Base-by-base conservation (phyloP, 2,888 invertebrate genomes). In the Therioaphis trifolii region DNA sequence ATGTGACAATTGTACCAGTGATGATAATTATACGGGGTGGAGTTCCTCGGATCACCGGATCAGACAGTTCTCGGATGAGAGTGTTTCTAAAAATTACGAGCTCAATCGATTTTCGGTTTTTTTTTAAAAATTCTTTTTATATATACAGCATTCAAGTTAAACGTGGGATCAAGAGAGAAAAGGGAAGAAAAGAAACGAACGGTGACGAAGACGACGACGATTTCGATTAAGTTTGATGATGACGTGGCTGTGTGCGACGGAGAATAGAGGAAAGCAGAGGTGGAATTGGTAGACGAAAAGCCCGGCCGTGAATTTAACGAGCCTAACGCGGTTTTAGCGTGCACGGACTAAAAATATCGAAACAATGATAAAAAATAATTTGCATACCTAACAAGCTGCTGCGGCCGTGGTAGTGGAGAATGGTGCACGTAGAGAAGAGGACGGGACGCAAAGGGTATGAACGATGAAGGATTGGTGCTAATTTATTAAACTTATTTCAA, bases 301-400 rank as follows among this genome's bases (percentile, higher is more conserved):
- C n/a, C 61, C n/a, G 46, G 27, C 21, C 27, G 27, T 2, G 35
- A 66, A 77, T 77, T 77, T 77, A 77, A 77, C 66, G 49, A 77
- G 66, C 49, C 66, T 77, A 49, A 29, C 29, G 21, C 46, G 4
- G 24, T 40, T 58, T 55, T 75, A 15, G 9, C 5, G 7, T 7
- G 15, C 11, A 12, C 21, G 3, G 52, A 27, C 24, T 21, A 74
- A 66, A 29, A 35, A 68, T 69, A 68, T 77, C 11, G 69, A 52
- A 68, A 68, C 68, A 66, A 78, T 68, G 27, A 68, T 66, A 68
- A 24, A 68, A 68, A 61, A 72, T 58, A 15, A 72, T 80, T 80
- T 75, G 63, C 79, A 72, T 71, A 76, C 27, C 24, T 80, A 76
- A 74, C 66, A 58, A 85, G 75, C 78, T 27, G 69, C 88, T 89